phyloP scores from a whole-genome alignment of 2,113 vertebrate species.

The Procavia capensis region DNA sequence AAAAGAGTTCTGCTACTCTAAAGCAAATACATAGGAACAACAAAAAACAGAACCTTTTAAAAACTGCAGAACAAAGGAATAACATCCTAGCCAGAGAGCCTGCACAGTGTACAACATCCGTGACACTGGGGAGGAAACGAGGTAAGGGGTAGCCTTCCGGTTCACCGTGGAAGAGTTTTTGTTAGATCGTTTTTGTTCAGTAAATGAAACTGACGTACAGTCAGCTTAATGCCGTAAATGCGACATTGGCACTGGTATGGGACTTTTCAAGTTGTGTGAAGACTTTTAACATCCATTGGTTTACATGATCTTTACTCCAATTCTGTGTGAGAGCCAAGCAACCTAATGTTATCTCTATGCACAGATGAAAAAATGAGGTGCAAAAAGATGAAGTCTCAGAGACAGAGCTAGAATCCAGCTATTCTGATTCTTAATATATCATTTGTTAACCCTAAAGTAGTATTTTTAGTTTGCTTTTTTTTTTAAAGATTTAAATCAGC shows the following conservation, averaged over 20 bases:
- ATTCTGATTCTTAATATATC: background rate
- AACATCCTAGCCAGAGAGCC: fast-evolving
- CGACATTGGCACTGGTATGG: background rate
- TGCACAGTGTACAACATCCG: background rate
- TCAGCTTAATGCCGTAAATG: background rate
- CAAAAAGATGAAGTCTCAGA: background rate
- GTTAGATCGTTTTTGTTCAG: background rate
- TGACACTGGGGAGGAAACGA: background rate
- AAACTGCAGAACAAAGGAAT: background rate
- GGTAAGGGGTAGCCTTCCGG: background rate
- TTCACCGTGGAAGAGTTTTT: background rate
- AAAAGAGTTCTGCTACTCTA: background rate
- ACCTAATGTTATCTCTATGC: background rate
- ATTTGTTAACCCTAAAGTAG: background rate
- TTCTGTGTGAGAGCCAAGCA: background rate
- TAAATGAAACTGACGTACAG: background rate
- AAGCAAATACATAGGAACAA: background rate
- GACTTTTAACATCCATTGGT: background rate
- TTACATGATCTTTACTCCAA: background rate
- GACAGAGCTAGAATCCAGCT: background rate
- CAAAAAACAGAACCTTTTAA: background rate
- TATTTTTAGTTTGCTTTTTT: background rate
- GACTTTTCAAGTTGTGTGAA: background rate
- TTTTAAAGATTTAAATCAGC: background rate
- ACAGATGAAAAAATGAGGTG: background rate